A percentile compares a stretch with the other conserved stretches of the same genome.
phyloP scores from a whole-genome alignment of 2,888 invertebrate genomes.

The Cephus sareptanus region DNA sequence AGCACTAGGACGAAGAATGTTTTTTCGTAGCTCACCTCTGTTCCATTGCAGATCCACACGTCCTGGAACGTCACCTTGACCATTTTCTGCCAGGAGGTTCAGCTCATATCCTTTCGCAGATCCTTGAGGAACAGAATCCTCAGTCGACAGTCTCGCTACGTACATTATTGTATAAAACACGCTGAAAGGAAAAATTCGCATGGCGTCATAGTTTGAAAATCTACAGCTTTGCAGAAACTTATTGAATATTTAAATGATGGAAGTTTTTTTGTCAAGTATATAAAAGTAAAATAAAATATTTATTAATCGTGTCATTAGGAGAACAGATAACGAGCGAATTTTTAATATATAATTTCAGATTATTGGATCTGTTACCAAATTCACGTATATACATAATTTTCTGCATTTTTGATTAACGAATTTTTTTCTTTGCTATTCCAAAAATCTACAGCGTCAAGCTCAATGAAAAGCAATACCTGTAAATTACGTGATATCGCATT shows the following conservation, averaged over 20 bases:
- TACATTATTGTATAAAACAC: conserved; percentile 45
- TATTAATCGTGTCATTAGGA: background rate
- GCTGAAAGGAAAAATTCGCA: conserved; percentile 25
- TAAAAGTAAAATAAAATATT: background rate
- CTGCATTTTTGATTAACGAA: background rate
- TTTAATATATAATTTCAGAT: background rate
- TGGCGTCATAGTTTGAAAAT: conserved; percentile 31
- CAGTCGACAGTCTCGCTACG: conserved; percentile 37
- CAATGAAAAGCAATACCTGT: conserved; percentile 28
- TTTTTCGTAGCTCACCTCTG: background rate
- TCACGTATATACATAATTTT: background rate
- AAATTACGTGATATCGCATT: conserved; percentile 49
- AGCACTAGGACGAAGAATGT: background rate
- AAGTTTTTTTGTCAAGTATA: background rate
- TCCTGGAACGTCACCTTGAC: background rate
- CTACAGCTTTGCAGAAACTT: background rate
- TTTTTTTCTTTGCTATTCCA: background rate
- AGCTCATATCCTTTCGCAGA: conserved; percentile 8
- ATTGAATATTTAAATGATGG: background rate
- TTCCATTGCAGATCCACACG: background rate
- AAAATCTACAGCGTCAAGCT: background rate
- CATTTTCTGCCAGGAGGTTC: background rate
- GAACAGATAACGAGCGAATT: background rate
- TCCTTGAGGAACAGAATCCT: conserved; percentile 12
- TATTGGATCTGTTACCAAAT: background rate